Evolutionary conservation across 2,888 invertebrate species (phyloP).

Genomic region (Drosophila conformis): DNA sequence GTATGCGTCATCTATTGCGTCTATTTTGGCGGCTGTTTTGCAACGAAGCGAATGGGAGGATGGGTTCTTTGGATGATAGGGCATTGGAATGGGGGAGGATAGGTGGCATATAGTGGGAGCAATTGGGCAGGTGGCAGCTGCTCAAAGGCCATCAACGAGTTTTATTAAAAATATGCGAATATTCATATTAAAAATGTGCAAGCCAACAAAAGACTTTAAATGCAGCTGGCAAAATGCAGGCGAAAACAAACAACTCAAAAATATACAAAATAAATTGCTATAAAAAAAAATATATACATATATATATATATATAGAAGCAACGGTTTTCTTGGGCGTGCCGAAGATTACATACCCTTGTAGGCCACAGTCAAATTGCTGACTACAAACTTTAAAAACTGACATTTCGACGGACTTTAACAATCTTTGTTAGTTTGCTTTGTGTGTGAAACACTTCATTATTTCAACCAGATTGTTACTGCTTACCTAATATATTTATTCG

Average conservation of each 20-base stretch:
- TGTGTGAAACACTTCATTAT: background rate
- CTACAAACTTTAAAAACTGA: background rate
- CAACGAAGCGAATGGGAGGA: background rate
- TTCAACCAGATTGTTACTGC: background rate
- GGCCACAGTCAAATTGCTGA: background rate
- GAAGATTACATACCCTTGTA: background rate
- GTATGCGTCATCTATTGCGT: constrained; percentile 76
- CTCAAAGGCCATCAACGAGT: constrained; percentile 49
- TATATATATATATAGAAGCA: background rate
- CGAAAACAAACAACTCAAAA: constrained; percentile 1
- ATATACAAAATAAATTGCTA: constrained; percentile 6
- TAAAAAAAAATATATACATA: constrained; percentile 3
- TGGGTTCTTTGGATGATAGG: background rate
- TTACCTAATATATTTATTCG: background rate
- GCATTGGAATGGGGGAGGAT: background rate
- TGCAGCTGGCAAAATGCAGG: constrained; percentile 15
- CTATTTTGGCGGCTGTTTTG: constrained; percentile 62
- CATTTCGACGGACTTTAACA: background rate
- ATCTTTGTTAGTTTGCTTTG: background rate
- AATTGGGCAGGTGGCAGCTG: constrained; percentile 47
- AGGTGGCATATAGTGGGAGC: background rate
- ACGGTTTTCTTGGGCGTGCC: background rate
- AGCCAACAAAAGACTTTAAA: constrained; percentile 35
- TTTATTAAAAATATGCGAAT: constrained; percentile 74
- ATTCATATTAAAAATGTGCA: constrained; percentile 65